Evolutionary conservation across 2,113 vertebrate genomes (phyloP).

Genomic region (Microtus pennsylvanicus): DNA sequence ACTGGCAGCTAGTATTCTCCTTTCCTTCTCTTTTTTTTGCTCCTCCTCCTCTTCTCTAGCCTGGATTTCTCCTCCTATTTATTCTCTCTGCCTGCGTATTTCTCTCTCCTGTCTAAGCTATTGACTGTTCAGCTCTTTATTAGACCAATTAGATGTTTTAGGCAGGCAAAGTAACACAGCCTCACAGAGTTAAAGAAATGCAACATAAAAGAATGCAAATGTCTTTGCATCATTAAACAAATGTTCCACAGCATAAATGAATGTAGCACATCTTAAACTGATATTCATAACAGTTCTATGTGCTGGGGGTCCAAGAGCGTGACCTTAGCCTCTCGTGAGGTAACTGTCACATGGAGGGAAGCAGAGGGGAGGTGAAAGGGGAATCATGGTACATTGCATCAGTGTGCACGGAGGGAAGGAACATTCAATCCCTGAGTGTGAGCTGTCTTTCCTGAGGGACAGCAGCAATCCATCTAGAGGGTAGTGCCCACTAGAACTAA

Average conservation of each 20-base stretch:
- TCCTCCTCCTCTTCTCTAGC: neutral
- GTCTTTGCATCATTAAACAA: neutral
- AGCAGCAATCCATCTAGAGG: too few species aligned
- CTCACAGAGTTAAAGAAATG: neutral
- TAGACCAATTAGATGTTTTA: neutral
- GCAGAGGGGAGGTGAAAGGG: neutral
- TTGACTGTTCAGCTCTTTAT: neutral
- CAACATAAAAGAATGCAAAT: neutral
- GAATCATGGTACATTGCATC: neutral
- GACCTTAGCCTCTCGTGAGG: neutral
- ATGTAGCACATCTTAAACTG: neutral
- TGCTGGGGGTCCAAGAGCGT: neutral
- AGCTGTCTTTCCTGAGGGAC: neutral
- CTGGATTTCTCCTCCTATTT: neutral
- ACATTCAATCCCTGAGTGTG: neutral
- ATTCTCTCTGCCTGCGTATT: neutral
- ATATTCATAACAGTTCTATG: neutral
- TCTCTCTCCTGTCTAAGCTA: neutral
- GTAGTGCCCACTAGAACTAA: neutral
- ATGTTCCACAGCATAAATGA: neutral
- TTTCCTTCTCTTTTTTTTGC: neutral
- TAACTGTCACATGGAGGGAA: neutral
- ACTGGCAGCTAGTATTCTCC: neutral
- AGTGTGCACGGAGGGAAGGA: neutral
- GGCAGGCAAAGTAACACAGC: neutral